Evolutionary conservation across 2,888 invertebrate genomes (phyloP), one percentile per base, ranked within the genome.

Genomic region (Cordilura impudica): DNA sequence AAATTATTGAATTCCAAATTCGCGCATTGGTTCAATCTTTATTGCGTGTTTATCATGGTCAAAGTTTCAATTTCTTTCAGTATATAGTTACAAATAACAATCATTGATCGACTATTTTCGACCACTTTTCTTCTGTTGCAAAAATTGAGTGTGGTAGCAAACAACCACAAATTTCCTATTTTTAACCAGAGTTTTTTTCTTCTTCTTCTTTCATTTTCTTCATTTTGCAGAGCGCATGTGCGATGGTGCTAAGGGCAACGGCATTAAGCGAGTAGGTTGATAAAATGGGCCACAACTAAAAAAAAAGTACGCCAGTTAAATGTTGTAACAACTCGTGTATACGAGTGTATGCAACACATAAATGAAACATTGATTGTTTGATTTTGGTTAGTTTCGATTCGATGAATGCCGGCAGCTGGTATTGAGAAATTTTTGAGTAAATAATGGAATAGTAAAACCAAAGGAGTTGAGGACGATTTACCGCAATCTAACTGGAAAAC

Each of bases 171-270:
- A 29, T 66, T 65, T 21, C 53, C 26, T 35, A 45, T 39, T 31
- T 70, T 26, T 14, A 51, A 54, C 12, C 29, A 5, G 39, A 2
- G 35, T 53, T 26, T 53, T 31, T 29, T 10, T 65, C 23, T 35
- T 1, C 19, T 1, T 45, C 23, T 26, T 18, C 19, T 47, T 56
- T 51, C n/a, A n/a, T n/a, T n/a, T n/a, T n/a, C n/a, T 26, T 0
- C 26, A 53, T 61, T 23, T 61, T 54, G 26, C 54, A 67, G 12
- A 58, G 53, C 70, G 61, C 67, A 43, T 69, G 47, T 47, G 54
- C 69, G 54, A 58, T 81, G 70, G 78, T 78, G 82, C 82, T 82
- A 83, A 82, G 81, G 77, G 82, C 81, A 79, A 80, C 71, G 73
- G 47, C 70, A 65, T 70, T 74, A 72, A 71, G 58, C 56, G 71